These are phyloP conservation scores for Phylloscopus whistleri DNA, from an alignment of 2,113 vertebrate species.

Conservation along the genomic window DNA sequence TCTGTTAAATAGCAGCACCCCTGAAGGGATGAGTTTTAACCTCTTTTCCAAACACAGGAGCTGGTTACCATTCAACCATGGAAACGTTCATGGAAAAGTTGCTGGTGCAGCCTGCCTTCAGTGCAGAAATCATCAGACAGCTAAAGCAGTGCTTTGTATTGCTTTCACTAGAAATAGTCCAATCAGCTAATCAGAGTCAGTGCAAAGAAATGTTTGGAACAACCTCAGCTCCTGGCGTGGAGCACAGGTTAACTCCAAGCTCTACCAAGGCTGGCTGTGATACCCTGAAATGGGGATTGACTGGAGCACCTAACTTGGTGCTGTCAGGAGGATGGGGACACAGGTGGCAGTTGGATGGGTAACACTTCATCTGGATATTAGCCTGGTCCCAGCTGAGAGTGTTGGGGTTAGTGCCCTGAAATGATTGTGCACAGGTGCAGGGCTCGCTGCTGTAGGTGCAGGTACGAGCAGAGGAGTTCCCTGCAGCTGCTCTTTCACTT, in stretches of 20 bases:
- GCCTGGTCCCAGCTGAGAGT: neutral
- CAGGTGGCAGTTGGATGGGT: neutral
- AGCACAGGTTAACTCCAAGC: neutral
- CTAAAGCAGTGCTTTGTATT: neutral
- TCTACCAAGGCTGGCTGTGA: neutral
- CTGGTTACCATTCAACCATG: neutral
- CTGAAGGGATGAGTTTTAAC: neutral
- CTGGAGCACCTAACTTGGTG: neutral
- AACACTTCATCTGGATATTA: neutral
- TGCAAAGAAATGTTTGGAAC: neutral
- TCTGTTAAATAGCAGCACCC: neutral
- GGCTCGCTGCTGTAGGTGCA: neutral
- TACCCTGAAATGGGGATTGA: neutral
- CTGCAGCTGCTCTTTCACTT: neutral
- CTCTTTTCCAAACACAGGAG: neutral
- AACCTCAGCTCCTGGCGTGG: neutral
- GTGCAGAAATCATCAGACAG: neutral
- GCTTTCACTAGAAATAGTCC: neutral
- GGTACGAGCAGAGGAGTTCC: neutral
- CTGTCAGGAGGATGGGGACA: accelerated
- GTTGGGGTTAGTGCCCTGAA: neutral
- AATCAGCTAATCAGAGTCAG: neutral
- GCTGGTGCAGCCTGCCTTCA: neutral
- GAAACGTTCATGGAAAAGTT: neutral
- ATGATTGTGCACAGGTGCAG: neutral